phyloP scores from a whole-genome alignment of 2,797 vertebrate genomes.

The Diceros bicornis region DNA sequence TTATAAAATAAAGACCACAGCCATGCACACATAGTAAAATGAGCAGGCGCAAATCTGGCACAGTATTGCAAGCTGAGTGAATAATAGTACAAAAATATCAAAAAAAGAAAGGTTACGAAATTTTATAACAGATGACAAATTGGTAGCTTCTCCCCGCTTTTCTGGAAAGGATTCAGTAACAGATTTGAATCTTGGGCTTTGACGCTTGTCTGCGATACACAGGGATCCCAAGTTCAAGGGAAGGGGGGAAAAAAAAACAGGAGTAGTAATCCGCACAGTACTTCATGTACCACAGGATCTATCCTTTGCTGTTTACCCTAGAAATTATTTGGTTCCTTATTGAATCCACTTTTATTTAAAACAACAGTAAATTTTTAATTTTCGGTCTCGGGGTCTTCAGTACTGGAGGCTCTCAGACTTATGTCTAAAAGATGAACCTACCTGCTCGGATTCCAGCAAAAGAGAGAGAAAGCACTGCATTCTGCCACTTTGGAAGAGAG shows the following conservation, averaged over 20 bases:
- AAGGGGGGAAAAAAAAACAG: not conserved
- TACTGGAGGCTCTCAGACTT: constrained; percentile 22
- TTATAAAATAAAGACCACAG: constrained; percentile 54
- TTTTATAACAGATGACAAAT: constrained; percentile 82
- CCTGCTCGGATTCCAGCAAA: constrained; percentile 61
- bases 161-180: constrained; percentile 76
- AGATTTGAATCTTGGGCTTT: constrained; percentile 79
- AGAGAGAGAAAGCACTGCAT: not conserved
- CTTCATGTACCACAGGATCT: not conserved
- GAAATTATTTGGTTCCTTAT: constrained; percentile 65
- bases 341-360: constrained; percentile 60
- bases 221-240: constrained; percentile 85
- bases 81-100: constrained; percentile 82
- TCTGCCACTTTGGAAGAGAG: constrained; percentile 57
- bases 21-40: constrained; percentile 69
- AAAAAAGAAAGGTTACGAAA: constrained; percentile 82
- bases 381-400: not conserved
- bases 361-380: constrained; percentile 47
- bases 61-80: constrained; percentile 60
- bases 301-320: constrained; percentile 40
- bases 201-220: constrained; percentile 77
- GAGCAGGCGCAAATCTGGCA: constrained; percentile 82
- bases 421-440: constrained; percentile 60
- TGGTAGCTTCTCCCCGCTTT: constrained; percentile 76
- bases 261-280: constrained; percentile 33